Conservation (phyloP, 53 echinoderm and acorn worm species). For the Echinarachnius parma region DNA sequence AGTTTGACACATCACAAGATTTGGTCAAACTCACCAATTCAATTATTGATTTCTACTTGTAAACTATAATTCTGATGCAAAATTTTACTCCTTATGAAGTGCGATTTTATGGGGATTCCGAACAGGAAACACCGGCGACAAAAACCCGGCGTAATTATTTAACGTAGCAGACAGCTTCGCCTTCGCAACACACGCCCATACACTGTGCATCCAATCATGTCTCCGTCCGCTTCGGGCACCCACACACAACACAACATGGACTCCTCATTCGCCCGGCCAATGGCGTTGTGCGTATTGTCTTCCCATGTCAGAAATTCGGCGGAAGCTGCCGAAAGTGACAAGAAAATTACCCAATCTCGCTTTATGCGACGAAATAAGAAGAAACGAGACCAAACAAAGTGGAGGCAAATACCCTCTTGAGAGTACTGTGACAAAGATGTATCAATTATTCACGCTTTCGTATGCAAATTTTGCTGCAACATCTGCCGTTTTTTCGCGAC, state of each 20-base stretch:
- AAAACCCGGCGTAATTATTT: too few relatives aligned
- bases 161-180: too few relatives aligned
- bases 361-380: not conserved
- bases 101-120: too few relatives aligned
- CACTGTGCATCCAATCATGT: slow-evolving; percentile 1
- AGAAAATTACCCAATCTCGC: slow-evolving; percentile 9
- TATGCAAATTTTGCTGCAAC: slow-evolving; percentile 40
- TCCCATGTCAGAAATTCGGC: slow-evolving; percentile 31
- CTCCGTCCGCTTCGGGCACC: slow-evolving; percentile 27
- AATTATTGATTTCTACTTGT: too few relatives aligned
- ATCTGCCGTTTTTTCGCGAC: slow-evolving; percentile 40
- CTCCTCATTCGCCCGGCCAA: not conserved
- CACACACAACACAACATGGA: slow-evolving; percentile 27
- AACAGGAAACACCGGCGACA: too few relatives aligned
- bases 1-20: too few relatives aligned
- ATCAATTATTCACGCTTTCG: slow-evolving; percentile 8
- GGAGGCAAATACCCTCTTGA: slow-evolving; percentile 7
- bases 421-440: not conserved
- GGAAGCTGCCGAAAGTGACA: slow-evolving; percentile 17
- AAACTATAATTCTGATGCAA: too few relatives aligned
- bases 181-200: slow-evolving; percentile 30
- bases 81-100: too few relatives aligned
- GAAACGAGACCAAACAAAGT: not conserved
- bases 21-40: too few relatives aligned
- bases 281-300: slow-evolving; percentile 24